A percentile compares a stretch with the other conserved stretches of the same genome.
These are phyloP conservation scores for Brachypodius melanocephalos DNA, from an alignment of 2,113 vertebrate genomes.

Conservation along the genomic window DNA sequence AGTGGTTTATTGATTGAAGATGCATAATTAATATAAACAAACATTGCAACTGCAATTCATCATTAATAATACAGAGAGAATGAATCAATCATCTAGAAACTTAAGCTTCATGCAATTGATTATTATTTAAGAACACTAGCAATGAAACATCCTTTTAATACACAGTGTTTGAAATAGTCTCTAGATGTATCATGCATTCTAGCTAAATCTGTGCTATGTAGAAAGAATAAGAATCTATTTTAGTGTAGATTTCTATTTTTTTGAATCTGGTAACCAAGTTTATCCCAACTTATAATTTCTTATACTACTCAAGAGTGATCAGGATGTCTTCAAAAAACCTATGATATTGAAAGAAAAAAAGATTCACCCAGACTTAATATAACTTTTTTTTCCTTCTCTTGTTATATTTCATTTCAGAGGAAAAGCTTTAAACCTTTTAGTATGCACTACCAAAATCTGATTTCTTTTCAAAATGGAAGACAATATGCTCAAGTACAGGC, in stretches of 20 bases:
- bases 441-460: not conserved
- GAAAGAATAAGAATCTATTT: not conserved
- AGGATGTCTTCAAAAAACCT: not conserved
- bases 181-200: not conserved
- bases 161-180: not conserved
- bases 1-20: slow-evolving; percentile 4
- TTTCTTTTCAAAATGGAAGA: not conserved
- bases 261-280: not conserved
- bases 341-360: not conserved
- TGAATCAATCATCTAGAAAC: not conserved
- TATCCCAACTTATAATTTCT: not conserved
- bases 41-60: not conserved
- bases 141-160: not conserved
- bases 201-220: not conserved
- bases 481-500: not conserved
- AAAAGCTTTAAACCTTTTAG: not conserved
- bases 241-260: not conserved
- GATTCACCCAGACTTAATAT: not conserved
- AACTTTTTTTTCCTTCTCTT: not conserved
- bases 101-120: not conserved
- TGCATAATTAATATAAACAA: slow-evolving; percentile 4
- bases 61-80: not conserved
- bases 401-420: not conserved
- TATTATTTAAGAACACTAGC: not conserved
- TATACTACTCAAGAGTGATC: not conserved